Conservation (phyloP, 2,888 invertebrate species). For the Ectobius pallidus region DNA sequence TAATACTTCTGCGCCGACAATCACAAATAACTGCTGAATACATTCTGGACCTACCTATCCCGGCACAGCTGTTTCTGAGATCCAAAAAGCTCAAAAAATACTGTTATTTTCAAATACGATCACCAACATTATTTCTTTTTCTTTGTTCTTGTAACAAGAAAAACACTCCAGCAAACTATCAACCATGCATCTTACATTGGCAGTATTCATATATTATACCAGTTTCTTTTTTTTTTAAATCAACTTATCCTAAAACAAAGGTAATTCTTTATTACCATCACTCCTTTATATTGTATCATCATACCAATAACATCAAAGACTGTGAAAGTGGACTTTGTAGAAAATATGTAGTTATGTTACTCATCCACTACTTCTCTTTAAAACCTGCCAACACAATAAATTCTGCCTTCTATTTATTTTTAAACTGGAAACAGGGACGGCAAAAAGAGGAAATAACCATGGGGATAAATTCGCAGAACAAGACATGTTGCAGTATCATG, state of each 20-base stretch:
- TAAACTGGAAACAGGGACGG: constrained; percentile 38
- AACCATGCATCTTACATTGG: constrained; percentile 23
- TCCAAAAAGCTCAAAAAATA: constrained; percentile 38
- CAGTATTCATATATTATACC: constrained; percentile 14
- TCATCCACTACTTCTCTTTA: background rate
- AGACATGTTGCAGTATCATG: constrained; percentile 15
- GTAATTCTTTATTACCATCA: background rate
- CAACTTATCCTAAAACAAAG: background rate
- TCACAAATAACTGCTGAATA: too few species aligned
- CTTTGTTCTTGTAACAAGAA: background rate
- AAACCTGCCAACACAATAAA: constrained; percentile 10
- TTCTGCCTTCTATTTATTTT: background rate
- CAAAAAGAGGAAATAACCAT: constrained; percentile 36
- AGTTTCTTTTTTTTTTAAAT: background rate
- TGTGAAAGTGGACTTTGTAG: background rate
- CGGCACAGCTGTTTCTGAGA: constrained; percentile 30
- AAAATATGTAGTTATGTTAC: background rate
- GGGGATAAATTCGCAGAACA: constrained; percentile 12
- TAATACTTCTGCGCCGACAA: too few species aligned
- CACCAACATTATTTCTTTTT: constrained; percentile 16
- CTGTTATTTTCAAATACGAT: constrained; percentile 33
- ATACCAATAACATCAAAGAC: too few species aligned
- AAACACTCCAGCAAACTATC: constrained; percentile 2
- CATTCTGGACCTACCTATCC: background rate
- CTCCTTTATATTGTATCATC: background rate